phyloP scores from a whole-genome alignment of 2,797 vertebrate species.

The Poeciliopsis paucimaculata region DNA sequence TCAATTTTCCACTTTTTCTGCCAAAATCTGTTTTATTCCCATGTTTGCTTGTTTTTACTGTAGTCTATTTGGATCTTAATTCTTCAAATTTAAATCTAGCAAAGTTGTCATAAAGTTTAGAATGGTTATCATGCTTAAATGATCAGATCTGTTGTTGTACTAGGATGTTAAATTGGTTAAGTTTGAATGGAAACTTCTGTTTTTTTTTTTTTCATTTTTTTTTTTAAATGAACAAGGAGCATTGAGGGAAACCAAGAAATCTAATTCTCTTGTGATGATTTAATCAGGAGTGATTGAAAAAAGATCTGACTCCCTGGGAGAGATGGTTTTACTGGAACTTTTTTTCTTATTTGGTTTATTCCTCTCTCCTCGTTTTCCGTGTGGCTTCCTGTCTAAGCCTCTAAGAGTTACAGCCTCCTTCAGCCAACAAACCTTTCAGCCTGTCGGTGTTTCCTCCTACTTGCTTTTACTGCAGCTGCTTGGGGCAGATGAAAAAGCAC shows the following conservation, averaged over 20 bases:
- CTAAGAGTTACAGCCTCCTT: constrained; percentile 61
- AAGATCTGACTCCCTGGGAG: background rate
- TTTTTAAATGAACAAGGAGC: background rate
- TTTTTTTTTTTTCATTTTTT: background rate
- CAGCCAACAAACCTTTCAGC: constrained; percentile 55
- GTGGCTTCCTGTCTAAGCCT: constrained; percentile 49
- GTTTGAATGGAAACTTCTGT: background rate
- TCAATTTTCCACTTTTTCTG: background rate
- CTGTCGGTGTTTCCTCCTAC: constrained; percentile 26
- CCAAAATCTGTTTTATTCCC: background rate
- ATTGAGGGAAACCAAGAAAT: background rate
- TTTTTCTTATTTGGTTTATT: constrained; percentile 13
- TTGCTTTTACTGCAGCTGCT: constrained; percentile 63
- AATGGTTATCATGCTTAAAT: background rate
- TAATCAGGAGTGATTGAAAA: background rate
- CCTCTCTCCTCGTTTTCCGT: constrained; percentile 24
- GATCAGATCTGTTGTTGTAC: background rate
- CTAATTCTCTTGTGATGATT: background rate
- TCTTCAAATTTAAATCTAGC: background rate
- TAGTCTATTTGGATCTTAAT: background rate
- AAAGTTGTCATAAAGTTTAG: background rate
- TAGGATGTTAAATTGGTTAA: background rate
- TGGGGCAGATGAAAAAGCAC: constrained; percentile 45
- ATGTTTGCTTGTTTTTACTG: background rate
- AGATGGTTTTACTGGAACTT: background rate